Evolutionary conservation across 2,888 invertebrate genomes (phyloP).

Genomic region (Calliscelio sp.): DNA sequence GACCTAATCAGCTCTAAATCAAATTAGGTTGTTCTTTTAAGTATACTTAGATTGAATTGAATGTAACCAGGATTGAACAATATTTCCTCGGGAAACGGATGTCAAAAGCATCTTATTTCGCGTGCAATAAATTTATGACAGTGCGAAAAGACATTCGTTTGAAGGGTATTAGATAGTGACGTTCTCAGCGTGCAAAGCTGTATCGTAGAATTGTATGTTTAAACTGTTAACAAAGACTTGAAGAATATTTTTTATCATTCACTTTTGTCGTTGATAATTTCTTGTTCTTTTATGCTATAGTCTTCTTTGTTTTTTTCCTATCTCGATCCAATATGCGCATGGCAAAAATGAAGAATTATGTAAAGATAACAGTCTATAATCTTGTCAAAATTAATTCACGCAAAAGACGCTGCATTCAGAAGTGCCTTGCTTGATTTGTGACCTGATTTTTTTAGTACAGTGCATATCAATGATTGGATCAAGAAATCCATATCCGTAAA

Average conservation of each 20-base stretch:
- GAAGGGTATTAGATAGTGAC: slow-evolving; percentile 29
- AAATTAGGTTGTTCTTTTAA: background rate
- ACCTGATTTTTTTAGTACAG: slow-evolving; percentile 22
- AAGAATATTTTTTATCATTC: slow-evolving; percentile 22
- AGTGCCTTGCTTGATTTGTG: slow-evolving; percentile 20
- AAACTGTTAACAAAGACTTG: slow-evolving; percentile 39
- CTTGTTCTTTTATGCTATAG: background rate
- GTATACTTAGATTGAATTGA: background rate
- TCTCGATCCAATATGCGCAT: slow-evolving; percentile 24
- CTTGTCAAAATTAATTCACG: slow-evolving; percentile 31
- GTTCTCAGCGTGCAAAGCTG: slow-evolving; percentile 30
- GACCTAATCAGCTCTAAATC: background rate
- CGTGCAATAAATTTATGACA: slow-evolving; percentile 45
- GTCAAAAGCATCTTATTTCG: slow-evolving; percentile 47
- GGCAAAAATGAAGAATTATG: slow-evolving; percentile 38
- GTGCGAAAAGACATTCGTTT: slow-evolving; percentile 39
- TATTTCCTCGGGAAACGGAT: slow-evolving; percentile 7
- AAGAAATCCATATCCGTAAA: slow-evolving; percentile 51
- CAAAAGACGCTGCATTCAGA: slow-evolving; percentile 21
- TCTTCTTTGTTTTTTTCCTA: background rate
- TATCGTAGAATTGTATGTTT: slow-evolving; percentile 14
- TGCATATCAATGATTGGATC: slow-evolving; percentile 41
- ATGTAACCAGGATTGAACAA: background rate
- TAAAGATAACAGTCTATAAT: slow-evolving; percentile 47
- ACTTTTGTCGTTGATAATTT: slow-evolving; percentile 2